Evolutionary conservation across 1,140 invertebrate genomes (phyloP).

Genomic region (Euwallacea fornicatus): DNA sequence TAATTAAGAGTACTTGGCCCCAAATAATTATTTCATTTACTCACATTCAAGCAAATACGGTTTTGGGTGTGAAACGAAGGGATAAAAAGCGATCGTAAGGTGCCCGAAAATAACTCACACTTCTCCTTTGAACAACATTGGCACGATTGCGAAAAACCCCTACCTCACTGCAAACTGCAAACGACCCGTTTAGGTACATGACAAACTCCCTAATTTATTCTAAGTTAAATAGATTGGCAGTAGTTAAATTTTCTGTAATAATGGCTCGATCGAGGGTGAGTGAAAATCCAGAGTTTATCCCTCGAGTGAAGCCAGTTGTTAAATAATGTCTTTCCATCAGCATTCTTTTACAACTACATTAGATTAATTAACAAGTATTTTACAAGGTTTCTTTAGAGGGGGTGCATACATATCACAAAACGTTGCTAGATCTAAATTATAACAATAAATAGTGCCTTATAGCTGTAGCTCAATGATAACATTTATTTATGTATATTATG

Average conservation of each 20-base stretch:
- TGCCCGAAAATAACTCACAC: too few species aligned
- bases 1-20: slow-evolving; percentile 38
- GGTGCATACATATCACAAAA: slow-evolving; percentile 28
- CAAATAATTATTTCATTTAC: slow-evolving; percentile 39
- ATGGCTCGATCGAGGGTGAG: background rate
- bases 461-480: too few species aligned
- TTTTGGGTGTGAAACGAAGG: too few species aligned
- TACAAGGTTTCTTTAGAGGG: slow-evolving; percentile 2
- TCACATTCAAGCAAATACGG: background rate
- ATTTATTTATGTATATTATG: background rate
- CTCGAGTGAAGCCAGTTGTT: too few species aligned
- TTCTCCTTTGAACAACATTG: slow-evolving; percentile 5
- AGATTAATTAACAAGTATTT: background rate
- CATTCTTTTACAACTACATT: too few species aligned
- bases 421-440: slow-evolving; percentile 21
- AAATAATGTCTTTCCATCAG: too few species aligned
- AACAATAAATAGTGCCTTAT: background rate
- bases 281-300: too few species aligned
- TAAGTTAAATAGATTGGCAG: slow-evolving; percentile 38
- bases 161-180: slow-evolving; percentile 7
- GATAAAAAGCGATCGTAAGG: background rate
- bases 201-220: background rate
- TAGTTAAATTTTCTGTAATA: slow-evolving; percentile 31
- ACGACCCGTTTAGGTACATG: background rate
- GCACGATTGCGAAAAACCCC: slow-evolving; percentile 38